A percentile compares a stretch with the other conserved stretches of the same genome.
phyloP scores from a whole-genome alignment of 2,888 invertebrate species.

The Cataglyphis altisquamis region DNA sequence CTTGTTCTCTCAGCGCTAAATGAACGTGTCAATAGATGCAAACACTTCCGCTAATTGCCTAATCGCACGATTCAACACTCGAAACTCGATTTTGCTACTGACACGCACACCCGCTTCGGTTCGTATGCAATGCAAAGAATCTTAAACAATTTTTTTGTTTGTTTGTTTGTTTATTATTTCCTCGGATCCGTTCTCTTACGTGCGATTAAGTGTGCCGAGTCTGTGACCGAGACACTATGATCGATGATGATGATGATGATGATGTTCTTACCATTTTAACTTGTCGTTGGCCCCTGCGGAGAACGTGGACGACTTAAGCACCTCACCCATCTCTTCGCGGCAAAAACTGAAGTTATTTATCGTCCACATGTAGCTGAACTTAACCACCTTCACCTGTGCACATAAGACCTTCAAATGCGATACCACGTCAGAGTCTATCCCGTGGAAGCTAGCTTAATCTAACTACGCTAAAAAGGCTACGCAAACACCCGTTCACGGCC shows the following conservation, averaged over 20 bases:
- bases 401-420: conserved; percentile 84
- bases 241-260: not conserved
- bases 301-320: conserved; percentile 99
- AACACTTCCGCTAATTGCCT: conserved; percentile 19
- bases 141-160: conserved; percentile 62
- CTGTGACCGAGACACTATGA: conserved; percentile 39
- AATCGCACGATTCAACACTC: not conserved
- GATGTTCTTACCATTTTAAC: conserved; percentile 95
- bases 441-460: conserved; percentile 75
- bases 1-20: not conserved
- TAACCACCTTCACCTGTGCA: conserved; percentile 99
- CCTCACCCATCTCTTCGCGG: conserved; percentile 99
- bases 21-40: conserved; percentile 15
- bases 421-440: conserved; percentile 80
- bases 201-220: not conserved
- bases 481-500: conserved; percentile 22
- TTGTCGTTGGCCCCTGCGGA: conserved; percentile 99
- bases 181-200: conserved; percentile 8
- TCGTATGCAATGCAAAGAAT: conserved; percentile 72
- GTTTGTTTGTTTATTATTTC: too few species aligned
- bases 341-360: conserved; percentile 99
- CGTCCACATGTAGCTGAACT: conserved; percentile 99
- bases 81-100: not conserved
- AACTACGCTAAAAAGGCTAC: conserved; percentile 69
- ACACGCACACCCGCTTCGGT: not conserved